Evolutionary conservation across 2,797 vertebrate species (phyloP).

Genomic region (Erethizon dorsatum): DNA sequence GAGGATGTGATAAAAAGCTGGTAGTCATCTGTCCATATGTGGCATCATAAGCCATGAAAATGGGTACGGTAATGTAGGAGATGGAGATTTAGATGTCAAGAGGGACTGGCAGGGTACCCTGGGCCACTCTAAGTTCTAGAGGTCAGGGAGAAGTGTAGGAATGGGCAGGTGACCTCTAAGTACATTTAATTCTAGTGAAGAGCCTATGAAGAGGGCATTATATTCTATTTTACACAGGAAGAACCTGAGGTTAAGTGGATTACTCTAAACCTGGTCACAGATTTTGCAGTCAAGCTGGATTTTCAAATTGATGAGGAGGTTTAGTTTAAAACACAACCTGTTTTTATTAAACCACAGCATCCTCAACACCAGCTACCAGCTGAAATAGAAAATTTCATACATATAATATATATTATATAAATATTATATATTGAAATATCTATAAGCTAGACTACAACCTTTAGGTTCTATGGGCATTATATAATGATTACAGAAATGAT

Average conservation of each 20-base stretch:
- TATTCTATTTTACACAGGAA: slow-evolving; percentile 18
- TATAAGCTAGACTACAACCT: not conserved
- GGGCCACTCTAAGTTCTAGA: not conserved
- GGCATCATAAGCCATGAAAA: not conserved
- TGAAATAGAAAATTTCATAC: not conserved
- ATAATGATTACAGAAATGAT: not conserved
- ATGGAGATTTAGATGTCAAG: not conserved
- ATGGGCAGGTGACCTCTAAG: not conserved
- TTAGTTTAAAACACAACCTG: not conserved
- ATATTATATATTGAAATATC: not conserved
- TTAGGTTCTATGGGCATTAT: not conserved
- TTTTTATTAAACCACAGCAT: not conserved
- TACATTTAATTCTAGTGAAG: slow-evolving; percentile 34
- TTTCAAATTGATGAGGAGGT: slow-evolving; percentile 19
- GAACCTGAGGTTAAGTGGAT: not conserved
- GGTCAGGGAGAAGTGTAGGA: not conserved
- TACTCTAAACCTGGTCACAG: slow-evolving; percentile 4
- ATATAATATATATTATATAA: not conserved
- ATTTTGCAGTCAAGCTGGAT: not conserved
- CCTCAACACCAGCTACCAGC: not conserved
- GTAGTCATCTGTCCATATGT: not conserved
- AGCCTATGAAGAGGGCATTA: not conserved
- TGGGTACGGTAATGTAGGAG: not conserved
- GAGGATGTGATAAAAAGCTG: not conserved
- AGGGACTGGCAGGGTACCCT: not conserved